These are phyloP conservation scores for Dryomyza anilis DNA, from an alignment of 2,888 invertebrate genomes.

Conservation along the genomic window DNA sequence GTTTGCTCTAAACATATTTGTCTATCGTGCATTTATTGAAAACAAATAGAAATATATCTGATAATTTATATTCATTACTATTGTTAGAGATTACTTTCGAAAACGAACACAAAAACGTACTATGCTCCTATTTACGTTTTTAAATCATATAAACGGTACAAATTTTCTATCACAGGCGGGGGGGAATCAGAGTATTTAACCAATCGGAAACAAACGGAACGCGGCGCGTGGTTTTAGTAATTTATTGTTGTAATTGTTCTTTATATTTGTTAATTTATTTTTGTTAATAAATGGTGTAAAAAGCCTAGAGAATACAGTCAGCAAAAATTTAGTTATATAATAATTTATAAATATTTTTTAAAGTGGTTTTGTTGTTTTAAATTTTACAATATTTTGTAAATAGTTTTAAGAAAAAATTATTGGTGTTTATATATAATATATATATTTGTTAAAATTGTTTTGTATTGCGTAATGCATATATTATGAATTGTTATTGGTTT, in stretches of 20 bases:
- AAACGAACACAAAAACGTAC: too few species aligned
- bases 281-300: conserved; percentile 57
- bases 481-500: conserved; percentile 20
- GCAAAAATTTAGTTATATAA: conserved; percentile 53
- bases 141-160: too few species aligned
- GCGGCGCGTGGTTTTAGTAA: neutral
- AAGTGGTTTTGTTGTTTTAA: conserved; percentile 19
- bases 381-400: conserved; percentile 39
- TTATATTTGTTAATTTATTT: conserved; percentile 28
- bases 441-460: conserved; percentile 22
- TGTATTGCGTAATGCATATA: conserved; percentile 21
- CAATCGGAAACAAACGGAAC: neutral
- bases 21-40: too few species aligned
- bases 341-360: conserved; percentile 40
- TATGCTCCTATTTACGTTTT: too few species aligned
- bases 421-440: conserved; percentile 33
- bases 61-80: too few species aligned
- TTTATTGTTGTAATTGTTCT: conserved; percentile 16
- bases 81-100: too few species aligned
- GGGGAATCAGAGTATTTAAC: conserved; percentile 33
- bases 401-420: conserved; percentile 41
- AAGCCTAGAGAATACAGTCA: conserved; percentile 59
- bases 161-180: conserved; percentile 56
- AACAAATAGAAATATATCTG: too few species aligned
- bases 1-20: too few species aligned